These are phyloP conservation scores for Drosophila austrosaltans DNA, from an alignment of 2,888 invertebrate genomes.

Conservation along the genomic window DNA sequence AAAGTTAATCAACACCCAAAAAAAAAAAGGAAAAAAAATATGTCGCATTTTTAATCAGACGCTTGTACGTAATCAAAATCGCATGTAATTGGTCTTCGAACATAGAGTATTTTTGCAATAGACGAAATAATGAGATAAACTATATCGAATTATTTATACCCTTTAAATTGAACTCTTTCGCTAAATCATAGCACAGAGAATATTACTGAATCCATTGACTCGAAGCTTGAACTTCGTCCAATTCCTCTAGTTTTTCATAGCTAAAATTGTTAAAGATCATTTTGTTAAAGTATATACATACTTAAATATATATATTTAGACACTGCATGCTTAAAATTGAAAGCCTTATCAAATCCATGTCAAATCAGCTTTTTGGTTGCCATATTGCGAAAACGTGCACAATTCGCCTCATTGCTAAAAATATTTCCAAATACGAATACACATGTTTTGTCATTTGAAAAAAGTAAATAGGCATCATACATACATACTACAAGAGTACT, in stretches of 20 bases:
- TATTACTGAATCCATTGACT: background rate
- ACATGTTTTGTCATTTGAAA: background rate
- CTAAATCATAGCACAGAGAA: too few species aligned
- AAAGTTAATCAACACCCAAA: conserved; percentile 1
- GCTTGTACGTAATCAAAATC: conserved; percentile 6
- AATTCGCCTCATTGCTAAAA: conserved; percentile 8
- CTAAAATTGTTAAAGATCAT: background rate
- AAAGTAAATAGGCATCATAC: background rate
- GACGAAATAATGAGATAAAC: background rate
- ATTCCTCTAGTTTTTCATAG: too few species aligned
- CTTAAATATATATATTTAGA: background rate
- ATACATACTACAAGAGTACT: background rate
- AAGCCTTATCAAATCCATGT: background rate
- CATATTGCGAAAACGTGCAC: conserved; percentile 5
- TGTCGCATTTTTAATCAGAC: background rate
- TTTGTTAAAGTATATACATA: background rate
- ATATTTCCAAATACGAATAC: background rate
- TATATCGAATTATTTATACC: background rate
- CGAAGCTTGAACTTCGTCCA: too few species aligned
- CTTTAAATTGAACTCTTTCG: background rate
- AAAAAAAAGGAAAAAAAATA: background rate
- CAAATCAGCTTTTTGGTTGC: conserved; percentile 1
- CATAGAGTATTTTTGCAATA: conserved; percentile 5
- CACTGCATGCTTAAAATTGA: conserved; percentile 4
- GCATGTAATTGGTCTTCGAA: background rate